Evolutionary conservation across 2,888 invertebrate genomes (phyloP).

Genomic region (Apotomis betuletana): DNA sequence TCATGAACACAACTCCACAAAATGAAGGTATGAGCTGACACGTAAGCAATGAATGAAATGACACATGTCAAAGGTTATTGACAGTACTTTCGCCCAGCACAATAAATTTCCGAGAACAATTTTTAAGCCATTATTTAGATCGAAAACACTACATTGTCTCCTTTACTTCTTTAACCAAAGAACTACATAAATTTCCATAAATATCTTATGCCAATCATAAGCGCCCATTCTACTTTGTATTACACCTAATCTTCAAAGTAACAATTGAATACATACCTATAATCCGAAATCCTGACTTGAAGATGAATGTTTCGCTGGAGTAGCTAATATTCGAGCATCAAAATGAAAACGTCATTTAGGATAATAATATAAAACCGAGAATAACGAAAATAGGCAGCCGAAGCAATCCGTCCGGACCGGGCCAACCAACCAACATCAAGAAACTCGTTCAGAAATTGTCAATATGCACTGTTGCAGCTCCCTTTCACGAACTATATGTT

Average conservation of each 20-base stretch:
- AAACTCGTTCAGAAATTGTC: slow-evolving; percentile 21
- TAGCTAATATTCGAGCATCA: slow-evolving; percentile 13
- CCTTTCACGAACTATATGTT: neutral
- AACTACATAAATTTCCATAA: slow-evolving; percentile 16
- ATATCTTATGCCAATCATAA: slow-evolving; percentile 15
- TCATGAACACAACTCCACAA: slow-evolving; percentile 54
- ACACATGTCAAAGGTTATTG: slow-evolving; percentile 84
- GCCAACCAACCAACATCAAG: slow-evolving; percentile 38
- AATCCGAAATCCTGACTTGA: slow-evolving; percentile 14
- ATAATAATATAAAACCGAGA: slow-evolving; percentile 20
- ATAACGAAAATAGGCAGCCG: slow-evolving; percentile 38
- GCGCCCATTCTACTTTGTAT: slow-evolving; percentile 28
- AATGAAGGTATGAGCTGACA: slow-evolving; percentile 70
- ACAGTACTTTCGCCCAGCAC: slow-evolving; percentile 67
- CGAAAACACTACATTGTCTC: slow-evolving; percentile 11
- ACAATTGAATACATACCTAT: slow-evolving; percentile 31
- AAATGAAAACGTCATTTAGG: slow-evolving; percentile 34
- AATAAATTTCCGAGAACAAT: slow-evolving; percentile 28
- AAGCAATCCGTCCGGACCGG: slow-evolving; percentile 37
- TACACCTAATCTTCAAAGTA: neutral
- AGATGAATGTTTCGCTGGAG: slow-evolving; percentile 20
- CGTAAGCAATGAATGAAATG: slow-evolving; percentile 84
- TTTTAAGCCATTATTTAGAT: slow-evolving; percentile 36
- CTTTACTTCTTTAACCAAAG: neutral
- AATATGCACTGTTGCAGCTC: neutral